Conservation (phyloP, 2,888 invertebrate genomes). For the Rhagonycha lutea region DNA sequence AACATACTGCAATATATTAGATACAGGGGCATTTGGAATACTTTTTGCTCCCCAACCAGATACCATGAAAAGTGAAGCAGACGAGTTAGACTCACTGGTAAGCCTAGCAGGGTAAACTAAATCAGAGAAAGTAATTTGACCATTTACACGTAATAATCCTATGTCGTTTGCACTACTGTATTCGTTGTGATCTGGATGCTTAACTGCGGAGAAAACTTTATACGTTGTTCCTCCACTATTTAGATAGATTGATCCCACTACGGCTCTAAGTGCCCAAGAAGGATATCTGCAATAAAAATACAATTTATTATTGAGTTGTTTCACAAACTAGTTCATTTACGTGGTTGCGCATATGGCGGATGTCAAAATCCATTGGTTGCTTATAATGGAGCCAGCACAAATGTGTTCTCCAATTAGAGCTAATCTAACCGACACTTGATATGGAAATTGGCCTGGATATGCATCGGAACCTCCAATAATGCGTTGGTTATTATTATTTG, state of each 20-base stretch:
- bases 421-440: too few species aligned
- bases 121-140: not conserved
- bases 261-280: not conserved
- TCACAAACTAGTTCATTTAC: too few species aligned
- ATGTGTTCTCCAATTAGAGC: too few species aligned
- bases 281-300: not conserved
- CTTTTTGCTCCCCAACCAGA: not conserved
- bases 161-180: not conserved
- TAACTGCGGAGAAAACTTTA: too few species aligned
- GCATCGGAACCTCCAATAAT: too few species aligned
- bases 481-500: too few species aligned
- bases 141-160: not conserved
- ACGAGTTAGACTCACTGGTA: not conserved
- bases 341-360: too few species aligned
- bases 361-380: too few species aligned
- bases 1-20: not conserved
- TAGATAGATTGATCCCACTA: not conserved
- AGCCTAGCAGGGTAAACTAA: not conserved
- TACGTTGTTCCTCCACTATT: not conserved
- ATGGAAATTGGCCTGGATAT: too few species aligned
- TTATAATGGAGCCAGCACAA: too few species aligned
- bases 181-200: not conserved
- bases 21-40: not conserved
- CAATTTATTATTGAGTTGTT: not conserved
- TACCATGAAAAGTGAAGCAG: not conserved